A percentile compares a stretch with the other conserved stretches of the same genome.
Evolutionary conservation across 2,797 vertebrate species (phyloP).

Genomic region (Artibeus jamaicensis): DNA sequence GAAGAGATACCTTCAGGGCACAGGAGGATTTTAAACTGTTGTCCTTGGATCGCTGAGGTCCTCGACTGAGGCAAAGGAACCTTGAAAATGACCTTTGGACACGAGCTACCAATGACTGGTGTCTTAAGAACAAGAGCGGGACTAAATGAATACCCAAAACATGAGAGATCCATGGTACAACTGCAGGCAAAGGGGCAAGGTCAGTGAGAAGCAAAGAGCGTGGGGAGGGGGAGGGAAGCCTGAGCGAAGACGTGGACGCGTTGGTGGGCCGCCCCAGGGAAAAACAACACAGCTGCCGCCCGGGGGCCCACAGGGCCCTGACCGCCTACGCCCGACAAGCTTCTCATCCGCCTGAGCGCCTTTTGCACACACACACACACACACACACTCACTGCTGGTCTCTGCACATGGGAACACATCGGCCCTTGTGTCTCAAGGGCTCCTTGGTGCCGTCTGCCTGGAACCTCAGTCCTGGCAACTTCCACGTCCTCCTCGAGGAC

Average conservation of each 20-base stretch:
- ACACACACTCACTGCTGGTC: not conserved
- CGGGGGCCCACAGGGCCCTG: not conserved
- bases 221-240: no score
- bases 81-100: not conserved
- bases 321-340: not conserved
- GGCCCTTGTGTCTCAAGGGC: not conserved
- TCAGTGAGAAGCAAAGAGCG: not conserved
- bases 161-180: not conserved
- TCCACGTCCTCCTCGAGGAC: not conserved
- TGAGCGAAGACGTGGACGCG: not conserved
- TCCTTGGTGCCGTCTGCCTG: not conserved
- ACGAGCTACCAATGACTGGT: not conserved
- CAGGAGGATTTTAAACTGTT: not conserved
- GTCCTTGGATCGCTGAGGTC: not conserved
- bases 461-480: not conserved
- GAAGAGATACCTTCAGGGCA: not conserved
- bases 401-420: not conserved
- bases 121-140: not conserved
- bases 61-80: not conserved
- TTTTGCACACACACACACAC: no score
- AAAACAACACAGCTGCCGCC: not conserved
- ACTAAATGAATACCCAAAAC: not conserved
- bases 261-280: no score
- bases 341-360: not conserved
- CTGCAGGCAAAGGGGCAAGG: not conserved